A percentile compares a stretch with the other conserved stretches of the same genome.
phyloP scores from a whole-genome alignment of 2,113 vertebrate species.

The Ailuropoda melanoleuca region DNA sequence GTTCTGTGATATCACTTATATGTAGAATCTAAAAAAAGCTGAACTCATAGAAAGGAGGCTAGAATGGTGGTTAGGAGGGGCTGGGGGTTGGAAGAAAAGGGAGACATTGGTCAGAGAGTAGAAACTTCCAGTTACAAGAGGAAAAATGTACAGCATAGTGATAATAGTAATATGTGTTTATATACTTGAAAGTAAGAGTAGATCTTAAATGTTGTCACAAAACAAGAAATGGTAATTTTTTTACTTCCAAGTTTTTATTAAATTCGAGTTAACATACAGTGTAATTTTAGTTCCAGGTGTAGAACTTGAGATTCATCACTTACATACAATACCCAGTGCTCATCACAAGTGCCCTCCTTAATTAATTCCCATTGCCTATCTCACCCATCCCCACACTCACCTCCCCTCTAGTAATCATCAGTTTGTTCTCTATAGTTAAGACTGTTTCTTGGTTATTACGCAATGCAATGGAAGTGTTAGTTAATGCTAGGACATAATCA shows the following conservation, averaged over 20 bases:
- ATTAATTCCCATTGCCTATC: neutral
- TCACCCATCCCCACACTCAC: neutral
- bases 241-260: neutral
- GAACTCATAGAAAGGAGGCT: neutral
- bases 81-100: neutral
- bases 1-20: neutral
- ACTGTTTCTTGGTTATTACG: neutral
- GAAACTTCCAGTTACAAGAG: neutral
- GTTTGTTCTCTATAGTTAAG: neutral
- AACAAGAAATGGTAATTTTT: neutral
- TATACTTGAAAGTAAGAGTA: neutral
- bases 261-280: neutral
- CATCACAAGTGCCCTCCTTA: neutral
- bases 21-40: neutral
- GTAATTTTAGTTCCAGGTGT: neutral
- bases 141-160: neutral
- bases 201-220: neutral
- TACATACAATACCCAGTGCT: neutral
- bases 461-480: neutral
- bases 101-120: neutral
- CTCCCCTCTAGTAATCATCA: neutral
- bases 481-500: neutral
- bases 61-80: neutral
- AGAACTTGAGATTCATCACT: neutral
- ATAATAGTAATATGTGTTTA: neutral